Conservation (phyloP, 2,888 invertebrate species). For the Chirona hameri region DNA sequence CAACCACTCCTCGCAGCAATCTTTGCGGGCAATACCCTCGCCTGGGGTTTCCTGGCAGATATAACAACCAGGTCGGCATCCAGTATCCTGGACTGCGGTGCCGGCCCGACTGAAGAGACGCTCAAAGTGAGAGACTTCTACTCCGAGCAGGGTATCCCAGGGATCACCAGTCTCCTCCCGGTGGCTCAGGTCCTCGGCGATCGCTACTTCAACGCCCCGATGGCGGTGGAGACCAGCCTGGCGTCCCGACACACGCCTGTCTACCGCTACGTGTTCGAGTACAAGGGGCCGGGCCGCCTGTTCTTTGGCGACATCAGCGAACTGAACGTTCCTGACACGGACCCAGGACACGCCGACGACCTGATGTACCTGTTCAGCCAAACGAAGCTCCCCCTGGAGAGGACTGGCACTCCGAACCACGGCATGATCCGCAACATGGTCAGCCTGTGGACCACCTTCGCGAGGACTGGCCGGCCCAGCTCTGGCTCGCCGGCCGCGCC, state of each 20-base stretch:
- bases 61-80: background rate
- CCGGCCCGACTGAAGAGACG: background rate
- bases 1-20: background rate
- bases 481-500: background rate
- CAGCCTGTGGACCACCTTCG: slow-evolving; percentile 5
- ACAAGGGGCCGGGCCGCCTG: background rate
- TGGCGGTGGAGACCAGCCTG: background rate
- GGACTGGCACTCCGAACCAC: background rate
- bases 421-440: background rate
- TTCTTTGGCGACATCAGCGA: background rate
- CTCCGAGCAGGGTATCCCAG: background rate
- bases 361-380: slow-evolving; percentile 37
- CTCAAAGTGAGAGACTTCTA: background rate
- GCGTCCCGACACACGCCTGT: background rate
- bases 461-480: background rate
- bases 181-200: background rate
- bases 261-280: background rate
- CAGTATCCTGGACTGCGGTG: background rate
- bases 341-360: slow-evolving; percentile 37
- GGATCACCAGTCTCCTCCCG: background rate
- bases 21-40: background rate
- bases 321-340: background rate
- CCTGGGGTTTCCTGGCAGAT: background rate
- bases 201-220: background rate
- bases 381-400: background rate